Evolutionary conservation across 2,888 invertebrate genomes (phyloP), one percentile per base, ranked within the genome.

Genomic region (Pogonocherus hispidulus): DNA sequence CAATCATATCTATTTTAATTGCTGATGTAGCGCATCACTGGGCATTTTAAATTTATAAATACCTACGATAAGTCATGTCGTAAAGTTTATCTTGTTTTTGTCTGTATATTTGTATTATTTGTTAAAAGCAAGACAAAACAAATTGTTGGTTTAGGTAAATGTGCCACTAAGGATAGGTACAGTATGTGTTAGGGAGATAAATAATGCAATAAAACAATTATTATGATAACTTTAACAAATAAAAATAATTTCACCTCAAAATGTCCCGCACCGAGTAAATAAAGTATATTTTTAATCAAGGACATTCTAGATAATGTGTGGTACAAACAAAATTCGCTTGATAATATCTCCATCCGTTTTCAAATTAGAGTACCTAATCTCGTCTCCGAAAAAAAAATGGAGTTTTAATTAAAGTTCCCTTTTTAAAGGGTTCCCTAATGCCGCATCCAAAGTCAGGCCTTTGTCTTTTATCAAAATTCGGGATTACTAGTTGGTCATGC

Each of bases 381-480:
- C 11, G n/a, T n/a, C n/a, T n/a, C n/a, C n/a, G n/a, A n/a, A n/a
- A n/a, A n/a, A n/a, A n/a, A n/a, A n/a, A n/a, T n/a, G n/a, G n/a
- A n/a, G n/a, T n/a, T n/a, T n/a, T n/a, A n/a, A n/a, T n/a, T n/a
- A n/a, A n/a, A n/a, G n/a, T n/a, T n/a, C n/a, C n/a, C n/a, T n/a
- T n/a, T n/a, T n/a, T n/a, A n/a, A n/a, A 22, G 23, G 23, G 22
- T 51, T 51, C 23, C 23, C 23, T 8, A 46, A 57, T 44, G 14
- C 46, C 41, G 55, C 37, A 55, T 55, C 19, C 20, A n/a, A 18
- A 3, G 19, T 51, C 16, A 9, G 23, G 44, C 37, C 22, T 55
- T 46, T 57, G 23, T 11, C 8, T 44, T 44, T 46, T 57, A 57
- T 27, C 27, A 46, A 57, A 57, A 22, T n/a, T 46, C 20, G 22